Evolutionary conservation across 2,888 invertebrate genomes (phyloP).

Genomic region (Agonopterix heracliana): DNA sequence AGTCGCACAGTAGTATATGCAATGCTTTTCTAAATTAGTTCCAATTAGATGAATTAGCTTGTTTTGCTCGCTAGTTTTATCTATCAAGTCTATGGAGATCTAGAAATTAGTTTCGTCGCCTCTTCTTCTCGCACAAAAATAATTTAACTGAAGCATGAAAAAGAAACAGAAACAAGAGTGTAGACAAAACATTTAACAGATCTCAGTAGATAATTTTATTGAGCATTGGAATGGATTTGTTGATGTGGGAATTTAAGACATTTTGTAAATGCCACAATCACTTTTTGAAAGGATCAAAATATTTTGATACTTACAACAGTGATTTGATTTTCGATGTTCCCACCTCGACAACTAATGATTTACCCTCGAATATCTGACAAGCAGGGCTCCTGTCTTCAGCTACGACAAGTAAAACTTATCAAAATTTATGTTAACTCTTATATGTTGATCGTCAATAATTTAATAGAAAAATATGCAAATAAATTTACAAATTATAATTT

Average conservation of each 20-base stretch:
- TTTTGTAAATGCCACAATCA: not conserved
- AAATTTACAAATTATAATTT: too few species aligned
- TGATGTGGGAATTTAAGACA: slow-evolving; percentile 29
- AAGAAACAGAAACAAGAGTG: too few species aligned
- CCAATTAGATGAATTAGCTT: slow-evolving; percentile 43
- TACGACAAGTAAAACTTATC: slow-evolving; percentile 33
- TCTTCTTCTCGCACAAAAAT: too few species aligned
- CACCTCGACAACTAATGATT: slow-evolving; percentile 31
- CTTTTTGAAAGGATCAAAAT: slow-evolving; percentile 5
- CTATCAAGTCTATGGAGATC: slow-evolving; percentile 14
- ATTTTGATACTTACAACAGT: slow-evolving; percentile 4
- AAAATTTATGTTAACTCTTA: not conserved
- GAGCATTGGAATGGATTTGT: slow-evolving; percentile 65
- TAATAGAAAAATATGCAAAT: too few species aligned
- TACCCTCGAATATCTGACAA: slow-evolving; percentile 68
- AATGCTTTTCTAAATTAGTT: slow-evolving; percentile 55
- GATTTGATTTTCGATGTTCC: slow-evolving; percentile 22
- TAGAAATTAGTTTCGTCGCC: too few species aligned
- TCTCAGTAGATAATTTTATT: slow-evolving; percentile 21
- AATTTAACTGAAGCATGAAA: too few species aligned
- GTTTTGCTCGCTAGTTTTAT: slow-evolving; percentile 47
- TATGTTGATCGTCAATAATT: not conserved
- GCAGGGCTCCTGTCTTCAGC: slow-evolving; percentile 71
- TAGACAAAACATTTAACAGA: not conserved
- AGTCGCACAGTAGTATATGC: slow-evolving; percentile 57